A percentile compares a stretch with the other conserved stretches of the same genome.
Evolutionary conservation across 1,140 invertebrate species (phyloP).

Genomic region (Eurytemora carolleeae): DNA sequence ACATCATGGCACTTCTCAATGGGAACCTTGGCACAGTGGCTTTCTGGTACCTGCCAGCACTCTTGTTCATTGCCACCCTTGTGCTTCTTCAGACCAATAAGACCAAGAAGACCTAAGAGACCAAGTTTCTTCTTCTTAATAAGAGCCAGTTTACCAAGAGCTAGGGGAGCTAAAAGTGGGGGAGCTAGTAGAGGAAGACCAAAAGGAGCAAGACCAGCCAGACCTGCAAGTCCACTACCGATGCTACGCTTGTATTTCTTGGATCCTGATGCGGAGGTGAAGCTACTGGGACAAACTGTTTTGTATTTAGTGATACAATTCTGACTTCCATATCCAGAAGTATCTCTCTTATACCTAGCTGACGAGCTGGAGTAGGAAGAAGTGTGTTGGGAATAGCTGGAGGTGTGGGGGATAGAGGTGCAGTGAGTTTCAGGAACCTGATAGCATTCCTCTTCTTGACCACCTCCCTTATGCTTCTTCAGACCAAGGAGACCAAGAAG

Average conservation of each 20-base stretch:
- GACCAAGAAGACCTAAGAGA: background rate
- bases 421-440: background rate
- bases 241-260: too few species aligned
- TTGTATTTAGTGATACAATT: too few species aligned
- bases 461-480: background rate
- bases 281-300: too few species aligned
- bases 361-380: too few species aligned
- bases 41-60: background rate
- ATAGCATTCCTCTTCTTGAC: background rate
- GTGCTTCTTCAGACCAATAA: background rate
- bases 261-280: too few species aligned
- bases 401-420: background rate
- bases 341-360: too few species aligned
- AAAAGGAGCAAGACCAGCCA: background rate
- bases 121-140: background rate
- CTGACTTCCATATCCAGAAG: too few species aligned
- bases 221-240: too few species aligned
- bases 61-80: background rate
- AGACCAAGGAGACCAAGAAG: background rate
- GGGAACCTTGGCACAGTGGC: background rate
- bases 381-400: background rate
- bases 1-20: background rate
- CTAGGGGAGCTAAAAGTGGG: background rate
- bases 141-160: background rate
- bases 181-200: background rate